Base-by-base conservation (phyloP, 2,888 invertebrate genomes). In the Harpalus rubripes region DNA sequence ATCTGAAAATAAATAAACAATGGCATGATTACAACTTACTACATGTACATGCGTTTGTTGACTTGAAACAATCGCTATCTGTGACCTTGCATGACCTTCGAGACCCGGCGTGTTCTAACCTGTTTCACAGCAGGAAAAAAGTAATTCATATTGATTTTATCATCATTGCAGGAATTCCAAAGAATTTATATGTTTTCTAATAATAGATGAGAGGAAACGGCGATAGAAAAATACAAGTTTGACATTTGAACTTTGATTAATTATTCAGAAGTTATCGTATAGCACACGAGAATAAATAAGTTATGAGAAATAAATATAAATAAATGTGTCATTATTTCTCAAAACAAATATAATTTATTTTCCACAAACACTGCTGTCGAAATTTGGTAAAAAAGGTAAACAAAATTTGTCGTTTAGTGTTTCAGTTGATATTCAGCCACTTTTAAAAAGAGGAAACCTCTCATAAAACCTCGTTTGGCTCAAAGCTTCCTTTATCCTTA, bases 71-170 rank as follows among this genome's bases (percentile, higher is more conserved):
- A 59, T 68, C 15, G 68, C 32, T 79, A 59, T 56, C 56, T 78
- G 10, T 79, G 59, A 79, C 79, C 79, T 79, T 79, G 79, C 10
- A 15, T 79, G 79, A 79, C 79, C 79, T 79, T 78, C 44, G 56
- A 58, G 39, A 15, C n/a, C 16, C 22, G 18, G 18, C 56, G 12
- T 22, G 58, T 58, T 52, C 44, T 32, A 58, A 78, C 56, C 39
- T 68, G 68, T 68, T 68, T 68, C 7, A 32, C 32, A 68, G 68
- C 39, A 68, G n/a, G 26, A 68, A 68, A 68, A 68, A 68, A 68
- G 26, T 68, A 68, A 68, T 68, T 39, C 32, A 32, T 68, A 68
- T 68, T 68, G 68, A 39, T 68, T 68, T 32, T 68, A 68, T 68
- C 65, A 65, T 65, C 32, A 68, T 1, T 68, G 68, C 26, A 32